Conservation (phyloP, 2,888 invertebrate species). For the Merodon equestris region DNA sequence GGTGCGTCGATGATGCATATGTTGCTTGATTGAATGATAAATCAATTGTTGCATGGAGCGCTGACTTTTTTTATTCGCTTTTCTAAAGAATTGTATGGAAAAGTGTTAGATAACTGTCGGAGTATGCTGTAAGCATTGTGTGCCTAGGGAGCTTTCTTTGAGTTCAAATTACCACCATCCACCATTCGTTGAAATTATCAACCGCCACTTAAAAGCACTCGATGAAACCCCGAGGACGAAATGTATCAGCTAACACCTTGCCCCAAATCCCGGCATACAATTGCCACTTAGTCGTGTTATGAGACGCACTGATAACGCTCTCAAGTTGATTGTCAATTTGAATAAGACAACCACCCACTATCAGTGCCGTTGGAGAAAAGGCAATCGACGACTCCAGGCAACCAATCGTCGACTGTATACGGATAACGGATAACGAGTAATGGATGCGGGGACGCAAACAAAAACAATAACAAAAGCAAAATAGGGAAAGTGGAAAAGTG, state of each 20-base stretch:
- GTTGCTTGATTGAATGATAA: conserved; percentile 38
- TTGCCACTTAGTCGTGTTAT: conserved; percentile 59
- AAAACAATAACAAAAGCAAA: conserved; percentile 33
- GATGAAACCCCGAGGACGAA: conserved; percentile 43
- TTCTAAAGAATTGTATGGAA: too few relatives aligned
- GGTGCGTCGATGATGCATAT: conserved; percentile 33
- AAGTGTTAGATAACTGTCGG: too few relatives aligned
- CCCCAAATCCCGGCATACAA: conserved; percentile 37
- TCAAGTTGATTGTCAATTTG: conserved; percentile 66
- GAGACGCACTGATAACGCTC: conserved; percentile 67
- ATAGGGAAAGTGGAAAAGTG: too few relatives aligned
- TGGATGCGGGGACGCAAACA: conserved; percentile 19
- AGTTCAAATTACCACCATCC: not conserved
- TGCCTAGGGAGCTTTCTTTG: not conserved
- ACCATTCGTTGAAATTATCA: conserved; percentile 39
- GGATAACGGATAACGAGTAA: conserved; percentile 17
- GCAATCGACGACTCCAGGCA: conserved; percentile 31
- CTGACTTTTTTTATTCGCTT: too few relatives aligned
- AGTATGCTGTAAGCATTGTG: conserved; percentile 29
- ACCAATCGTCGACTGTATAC: too few relatives aligned
- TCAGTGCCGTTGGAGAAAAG: conserved; percentile 18
- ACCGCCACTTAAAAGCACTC: conserved; percentile 61
- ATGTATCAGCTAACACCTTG: conserved; percentile 55
- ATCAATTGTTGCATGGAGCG: conserved; percentile 55
- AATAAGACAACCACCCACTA: conserved; percentile 36